Evolutionary conservation across 2,797 vertebrate species (phyloP), one percentile per base, ranked within the genome.

Genomic region (Eleutherodactylus coqui): DNA sequence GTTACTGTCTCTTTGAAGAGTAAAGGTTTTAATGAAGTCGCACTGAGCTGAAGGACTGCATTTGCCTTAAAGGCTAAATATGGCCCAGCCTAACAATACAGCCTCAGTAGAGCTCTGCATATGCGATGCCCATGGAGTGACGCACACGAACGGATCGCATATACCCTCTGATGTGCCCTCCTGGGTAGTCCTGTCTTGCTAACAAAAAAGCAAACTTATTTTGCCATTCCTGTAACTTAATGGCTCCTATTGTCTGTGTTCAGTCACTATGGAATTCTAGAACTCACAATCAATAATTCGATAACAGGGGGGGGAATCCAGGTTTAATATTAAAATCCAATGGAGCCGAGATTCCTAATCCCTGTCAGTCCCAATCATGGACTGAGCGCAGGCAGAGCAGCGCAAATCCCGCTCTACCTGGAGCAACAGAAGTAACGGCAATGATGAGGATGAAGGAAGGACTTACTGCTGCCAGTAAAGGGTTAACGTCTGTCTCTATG

Each of bases 11-110:
- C 70, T 75, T 38, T 81, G 79, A 69, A 70, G 29, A 38, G 27
- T 47, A 55, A 83, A 29, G 69, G 58, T 58, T 82, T 83, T 83
- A 83, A 55, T 72, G 70, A 83, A 82, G 79, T 81, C 43, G 29
- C 60, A 14, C 64, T 67, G 29, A 69, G 32, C 79, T 4, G 21
- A n/a, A 64, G 45, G 64, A 49, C 32, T 70, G 64, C 43, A 1
- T 38, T 4, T n/a, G 24, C 62, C 79, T 36, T 51, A 51, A 69
- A 81, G 79, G 62, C 43, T 24, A 70, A 53, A n/a, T 69, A 16
- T 38, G 6, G 29, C 78, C 76, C 51, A 38, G 76, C 3, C 43
- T 17, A 13, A 69, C 27, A 81, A 69, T 69, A 36, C 36, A 36
- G 62, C 62, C 47, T 21, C 45, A 21, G 32, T 13, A n/a, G n/a